phyloP scores from a whole-genome alignment of 2,113 vertebrate genomes.

The Austrofundulus limnaeus region DNA sequence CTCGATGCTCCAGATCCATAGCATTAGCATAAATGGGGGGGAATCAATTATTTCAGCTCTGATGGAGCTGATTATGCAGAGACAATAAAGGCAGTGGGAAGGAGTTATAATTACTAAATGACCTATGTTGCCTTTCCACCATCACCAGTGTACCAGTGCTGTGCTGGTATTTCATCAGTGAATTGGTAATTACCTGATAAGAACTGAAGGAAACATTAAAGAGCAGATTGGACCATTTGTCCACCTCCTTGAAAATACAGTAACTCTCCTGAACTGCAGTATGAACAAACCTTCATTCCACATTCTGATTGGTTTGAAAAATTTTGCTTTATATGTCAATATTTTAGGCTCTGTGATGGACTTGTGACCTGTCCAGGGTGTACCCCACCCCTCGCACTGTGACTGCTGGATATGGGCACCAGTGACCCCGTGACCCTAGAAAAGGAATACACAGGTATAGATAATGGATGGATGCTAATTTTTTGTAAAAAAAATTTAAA shows the following conservation, averaged over 20 bases:
- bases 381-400: no score
- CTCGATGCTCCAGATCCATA: slow-evolving; percentile 65
- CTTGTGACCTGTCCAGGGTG: no score
- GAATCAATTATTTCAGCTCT: slow-evolving; percentile 73
- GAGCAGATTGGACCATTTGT: slow-evolving; percentile 21
- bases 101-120: slow-evolving; percentile 71
- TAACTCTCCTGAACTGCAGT: slow-evolving; percentile 9
- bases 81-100: slow-evolving; percentile 66
- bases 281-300: slow-evolving; percentile 7
- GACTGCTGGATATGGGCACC: no score
- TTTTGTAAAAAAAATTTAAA: no score
- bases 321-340: no score
- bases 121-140: slow-evolving; percentile 53
- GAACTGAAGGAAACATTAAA: slow-evolving; percentile 29
- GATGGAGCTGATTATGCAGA: slow-evolving; percentile 71
- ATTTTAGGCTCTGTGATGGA: no score
- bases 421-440: no score
- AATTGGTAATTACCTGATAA: slow-evolving; percentile 59
- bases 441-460: no score
- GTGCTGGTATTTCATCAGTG: slow-evolving; percentile 64
- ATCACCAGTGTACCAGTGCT: slow-evolving; percentile 34
- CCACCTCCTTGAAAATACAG: slow-evolving; percentile 5
- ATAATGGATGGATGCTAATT: no score
- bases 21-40: slow-evolving; percentile 74
- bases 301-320: no score